phyloP scores from a whole-genome alignment of 2,888 invertebrate genomes.

The Eupithecia abbreviata region DNA sequence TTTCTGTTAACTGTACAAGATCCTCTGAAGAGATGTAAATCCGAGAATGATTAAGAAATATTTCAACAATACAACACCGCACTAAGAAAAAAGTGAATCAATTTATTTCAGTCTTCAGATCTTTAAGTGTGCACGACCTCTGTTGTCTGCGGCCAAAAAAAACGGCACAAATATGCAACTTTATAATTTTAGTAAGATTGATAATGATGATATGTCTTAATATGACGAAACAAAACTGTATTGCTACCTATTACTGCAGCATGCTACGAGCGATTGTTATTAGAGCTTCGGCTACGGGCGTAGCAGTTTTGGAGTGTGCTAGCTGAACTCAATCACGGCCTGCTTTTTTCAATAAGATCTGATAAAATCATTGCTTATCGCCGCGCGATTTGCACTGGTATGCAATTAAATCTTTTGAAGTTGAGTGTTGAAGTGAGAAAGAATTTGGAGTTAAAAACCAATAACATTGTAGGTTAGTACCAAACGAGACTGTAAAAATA shows the following conservation, averaged over 20 bases:
- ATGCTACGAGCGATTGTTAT: background rate
- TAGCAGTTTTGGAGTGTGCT: constrained; percentile 9
- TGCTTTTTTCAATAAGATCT: constrained; percentile 73
- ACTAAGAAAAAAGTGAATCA: no score
- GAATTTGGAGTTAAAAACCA: constrained; percentile 17
- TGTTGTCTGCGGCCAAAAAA: no score
- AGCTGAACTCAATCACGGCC: constrained; percentile 52
- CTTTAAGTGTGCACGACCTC: no score
- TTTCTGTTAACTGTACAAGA: background rate
- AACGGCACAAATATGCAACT: no score
- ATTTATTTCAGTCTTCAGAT: no score
- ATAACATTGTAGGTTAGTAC: background rate
- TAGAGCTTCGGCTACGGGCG: background rate
- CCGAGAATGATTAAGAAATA: no score
- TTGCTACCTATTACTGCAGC: background rate
- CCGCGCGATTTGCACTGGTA: constrained; percentile 63
- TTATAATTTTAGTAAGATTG: no score
- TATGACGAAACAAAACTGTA: background rate
- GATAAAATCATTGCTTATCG: constrained; percentile 78
- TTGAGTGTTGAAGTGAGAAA: constrained; percentile 30
- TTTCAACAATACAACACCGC: no score
- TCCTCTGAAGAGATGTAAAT: no score
- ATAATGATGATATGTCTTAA: background rate
- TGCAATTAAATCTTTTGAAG: constrained; percentile 70
- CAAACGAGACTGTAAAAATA: background rate